Base-by-base conservation (phyloP, 2,113 vertebrate genomes). In the Cariama cristata region DNA sequence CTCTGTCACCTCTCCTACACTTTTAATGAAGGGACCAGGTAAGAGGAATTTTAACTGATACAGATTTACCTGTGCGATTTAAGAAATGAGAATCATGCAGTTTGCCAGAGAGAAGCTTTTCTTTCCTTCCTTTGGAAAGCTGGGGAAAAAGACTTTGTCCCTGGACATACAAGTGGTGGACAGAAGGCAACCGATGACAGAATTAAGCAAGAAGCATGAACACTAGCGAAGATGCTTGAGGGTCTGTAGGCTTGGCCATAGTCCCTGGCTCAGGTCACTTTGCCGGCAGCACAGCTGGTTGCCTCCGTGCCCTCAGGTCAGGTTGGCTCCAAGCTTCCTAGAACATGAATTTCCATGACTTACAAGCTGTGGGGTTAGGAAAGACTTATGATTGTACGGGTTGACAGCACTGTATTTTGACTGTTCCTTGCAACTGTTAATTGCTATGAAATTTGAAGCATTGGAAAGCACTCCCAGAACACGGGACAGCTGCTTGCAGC, bases 241-340 rank as follows among this genome's bases (percentile, higher is more conserved):
- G 15, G 18, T 93, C 35, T 91, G 56, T 74, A 76, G 69, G 66
- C 74, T 96, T 35, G 49, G 63, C 73, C 50, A 9, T 64, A 93
- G 92, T 82, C 76, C 74, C 86, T 95, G 89, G 85, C 66, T 92
- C 38, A 50, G 11, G 81, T 77, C 85, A 87, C 4, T 82, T 93
- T 93, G 91, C 88, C 97, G 93, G 86, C 82, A 97, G 89, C 89
- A 63, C 69, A 95, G 82, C 56, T 94, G 63, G 50, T 59, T 96
- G 85, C 86, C 79, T 96, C 77, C 7, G 5, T 93, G 92, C 88
- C 90, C 88, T 94, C 82, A 95, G 92, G 93, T 98, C 97, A 97
- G 33, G 88, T 97, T 95, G 91, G 77, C 77, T 94, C 74, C 77
- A 85, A 35, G 50, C 32, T 91, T 94, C 87, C 71, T 55, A 73